A percentile compares a stretch with the other conserved stretches of the same genome.
These are phyloP conservation scores for Lycaena phlaeas DNA, from an alignment of 2,888 invertebrate species.

Conservation along the genomic window DNA sequence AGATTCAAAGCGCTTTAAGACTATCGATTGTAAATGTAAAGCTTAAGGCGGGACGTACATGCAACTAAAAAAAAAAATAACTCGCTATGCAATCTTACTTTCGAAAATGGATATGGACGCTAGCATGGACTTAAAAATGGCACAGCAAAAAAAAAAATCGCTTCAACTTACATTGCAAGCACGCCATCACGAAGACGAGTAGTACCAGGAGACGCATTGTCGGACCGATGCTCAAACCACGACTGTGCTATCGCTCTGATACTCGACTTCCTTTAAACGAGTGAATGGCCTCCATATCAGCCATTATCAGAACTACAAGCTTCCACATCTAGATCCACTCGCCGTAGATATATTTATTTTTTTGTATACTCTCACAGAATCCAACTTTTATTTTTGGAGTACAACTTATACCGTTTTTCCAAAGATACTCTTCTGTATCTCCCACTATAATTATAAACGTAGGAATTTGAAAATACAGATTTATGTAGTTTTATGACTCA, in stretches of 20 bases:
- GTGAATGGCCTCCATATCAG: conserved; percentile 52
- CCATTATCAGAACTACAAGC: conserved; percentile 29
- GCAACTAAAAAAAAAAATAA: too few species aligned
- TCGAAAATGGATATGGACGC: too few species aligned
- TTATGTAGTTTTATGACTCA: too few species aligned
- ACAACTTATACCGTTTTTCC: neutral
- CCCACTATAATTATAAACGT: neutral
- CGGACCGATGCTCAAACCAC: conserved; percentile 16
- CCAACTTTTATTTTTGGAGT: neutral
- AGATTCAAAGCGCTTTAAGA: too few species aligned
- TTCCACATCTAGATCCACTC: conserved; percentile 31
- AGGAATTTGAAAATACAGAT: too few species aligned
- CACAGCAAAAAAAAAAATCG: conserved; percentile 1
- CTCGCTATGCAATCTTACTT: too few species aligned
- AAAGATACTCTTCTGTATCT: neutral
- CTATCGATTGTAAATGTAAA: too few species aligned
- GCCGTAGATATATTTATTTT: conserved; percentile 17
- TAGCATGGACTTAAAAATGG: too few species aligned
- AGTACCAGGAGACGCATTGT: conserved; percentile 22
- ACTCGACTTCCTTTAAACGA: conserved; percentile 39
- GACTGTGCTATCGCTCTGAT: conserved; percentile 22
- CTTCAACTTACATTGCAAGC: neutral
- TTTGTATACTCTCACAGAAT: conserved; percentile 2
- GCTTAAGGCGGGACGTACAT: too few species aligned
- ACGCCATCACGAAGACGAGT: conserved; percentile 24